phyloP scores from a whole-genome alignment of 2,113 vertebrate species.

The Rhea pennata region DNA sequence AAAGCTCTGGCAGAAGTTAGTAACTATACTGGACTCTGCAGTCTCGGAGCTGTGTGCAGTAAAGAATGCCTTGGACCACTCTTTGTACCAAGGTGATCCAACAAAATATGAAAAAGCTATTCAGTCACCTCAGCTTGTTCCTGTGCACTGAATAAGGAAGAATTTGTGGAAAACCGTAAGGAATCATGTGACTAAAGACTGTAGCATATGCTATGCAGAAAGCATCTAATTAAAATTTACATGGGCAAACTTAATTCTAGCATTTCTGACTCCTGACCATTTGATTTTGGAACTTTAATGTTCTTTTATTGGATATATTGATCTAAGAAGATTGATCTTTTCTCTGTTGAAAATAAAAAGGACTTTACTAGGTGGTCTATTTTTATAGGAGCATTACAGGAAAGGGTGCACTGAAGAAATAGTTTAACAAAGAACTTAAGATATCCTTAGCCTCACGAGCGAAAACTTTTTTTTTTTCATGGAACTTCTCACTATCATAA shows the following conservation, averaged over 20 bases:
- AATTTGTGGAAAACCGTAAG: neutral
- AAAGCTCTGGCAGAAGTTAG: neutral
- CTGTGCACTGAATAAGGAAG: neutral
- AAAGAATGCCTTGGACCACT: neutral
- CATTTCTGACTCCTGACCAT: neutral
- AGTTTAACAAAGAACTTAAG: neutral
- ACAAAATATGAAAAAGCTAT: neutral
- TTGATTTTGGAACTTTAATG: neutral
- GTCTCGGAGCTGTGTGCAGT: neutral
- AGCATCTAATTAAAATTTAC: neutral
- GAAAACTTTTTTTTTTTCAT: neutral
- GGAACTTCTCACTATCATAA: neutral
- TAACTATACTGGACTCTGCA: neutral
- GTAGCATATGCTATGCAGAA: neutral
- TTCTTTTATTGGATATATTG: neutral
- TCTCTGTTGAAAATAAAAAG: neutral
- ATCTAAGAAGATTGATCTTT: neutral
- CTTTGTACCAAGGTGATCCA: neutral
- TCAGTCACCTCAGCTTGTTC: neutral
- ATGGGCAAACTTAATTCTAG: neutral
- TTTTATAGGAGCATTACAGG: neutral
- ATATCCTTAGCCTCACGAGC: neutral
- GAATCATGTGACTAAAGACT: neutral
- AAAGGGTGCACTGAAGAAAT: neutral
- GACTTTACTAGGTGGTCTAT: neutral